phyloP scores from a whole-genome alignment of 2,797 vertebrate genomes.

The Crypturellus tataupa region DNA sequence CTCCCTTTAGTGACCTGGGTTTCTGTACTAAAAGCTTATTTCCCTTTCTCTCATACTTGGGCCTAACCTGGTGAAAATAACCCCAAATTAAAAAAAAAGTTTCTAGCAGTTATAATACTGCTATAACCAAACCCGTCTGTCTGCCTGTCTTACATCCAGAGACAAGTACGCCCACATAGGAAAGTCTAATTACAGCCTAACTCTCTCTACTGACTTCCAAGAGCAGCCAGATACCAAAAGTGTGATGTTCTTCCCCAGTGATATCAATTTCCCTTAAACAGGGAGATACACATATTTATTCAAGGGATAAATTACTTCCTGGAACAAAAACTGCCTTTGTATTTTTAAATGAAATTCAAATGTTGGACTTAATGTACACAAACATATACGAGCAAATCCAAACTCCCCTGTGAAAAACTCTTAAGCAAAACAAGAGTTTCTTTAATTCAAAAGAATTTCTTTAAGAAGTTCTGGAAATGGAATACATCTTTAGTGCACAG shows the following conservation, averaged over 20 bases:
- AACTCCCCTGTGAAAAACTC: not conserved
- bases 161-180: not conserved
- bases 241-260: not conserved
- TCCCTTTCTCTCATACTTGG: not conserved
- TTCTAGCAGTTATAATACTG: not conserved
- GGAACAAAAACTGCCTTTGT: not conserved
- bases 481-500: not conserved
- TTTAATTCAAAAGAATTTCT: not conserved
- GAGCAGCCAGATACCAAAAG: not conserved
- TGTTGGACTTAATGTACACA: not conserved
- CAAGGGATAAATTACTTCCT: constrained; percentile 3
- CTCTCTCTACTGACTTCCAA: not conserved
- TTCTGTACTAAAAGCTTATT: not conserved
- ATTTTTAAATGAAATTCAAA: not conserved
- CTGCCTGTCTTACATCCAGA: not conserved
- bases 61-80: not conserved
- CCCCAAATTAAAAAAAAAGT: not conserved
- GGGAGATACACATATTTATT: not conserved
- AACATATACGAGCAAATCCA: constrained; percentile 10
- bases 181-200: not conserved
- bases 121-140: not conserved
- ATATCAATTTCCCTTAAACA: not conserved
- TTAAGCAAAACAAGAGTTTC: not conserved
- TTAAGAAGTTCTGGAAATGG: not conserved
- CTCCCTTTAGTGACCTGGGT: not conserved